Percentiles rank a stretch among this genome's conserved stretches.
These are phyloP conservation scores for Prunella strophiata DNA, from an alignment of 2,797 vertebrate species.

Conservation along the genomic window DNA sequence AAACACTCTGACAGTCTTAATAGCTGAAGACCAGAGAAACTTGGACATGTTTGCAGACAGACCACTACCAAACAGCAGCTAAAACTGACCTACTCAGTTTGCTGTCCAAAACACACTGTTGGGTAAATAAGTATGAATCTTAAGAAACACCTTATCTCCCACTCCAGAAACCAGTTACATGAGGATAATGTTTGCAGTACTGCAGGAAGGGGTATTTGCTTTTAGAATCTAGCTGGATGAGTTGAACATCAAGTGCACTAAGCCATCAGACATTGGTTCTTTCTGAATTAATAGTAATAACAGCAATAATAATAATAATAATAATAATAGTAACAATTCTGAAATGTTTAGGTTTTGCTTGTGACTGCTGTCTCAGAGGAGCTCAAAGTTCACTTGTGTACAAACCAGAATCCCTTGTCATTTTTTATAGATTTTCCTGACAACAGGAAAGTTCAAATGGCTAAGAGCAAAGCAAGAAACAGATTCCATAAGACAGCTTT, in stretches of 20 bases:
- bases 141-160: not conserved
- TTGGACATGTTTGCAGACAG: not conserved
- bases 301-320: not conserved
- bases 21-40: not conserved
- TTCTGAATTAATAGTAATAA: not conserved
- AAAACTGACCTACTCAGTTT: not conserved
- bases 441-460: constrained; percentile 75
- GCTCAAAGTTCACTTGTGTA: constrained; percentile 49
- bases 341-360: constrained; percentile 13
- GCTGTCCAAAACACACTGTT: not conserved
- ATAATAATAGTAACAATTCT: not conserved
- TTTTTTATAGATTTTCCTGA: constrained; percentile 77
- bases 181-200: not conserved
- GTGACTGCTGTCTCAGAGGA: constrained; percentile 33
- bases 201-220: not conserved
- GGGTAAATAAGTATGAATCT: not conserved
- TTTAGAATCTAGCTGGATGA: not conserved
- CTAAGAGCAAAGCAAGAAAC: constrained; percentile 71
- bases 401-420: constrained; percentile 70
- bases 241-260: not conserved
- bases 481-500: constrained; percentile 73
- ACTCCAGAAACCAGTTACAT: not conserved
- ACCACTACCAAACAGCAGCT: not conserved
- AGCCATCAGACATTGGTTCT: not conserved
- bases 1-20: not conserved